Percentiles rank a stretch among this genome's conserved stretches.
Conservation (phyloP, 2,888 invertebrate species). For the Aphrophora alni region DNA sequence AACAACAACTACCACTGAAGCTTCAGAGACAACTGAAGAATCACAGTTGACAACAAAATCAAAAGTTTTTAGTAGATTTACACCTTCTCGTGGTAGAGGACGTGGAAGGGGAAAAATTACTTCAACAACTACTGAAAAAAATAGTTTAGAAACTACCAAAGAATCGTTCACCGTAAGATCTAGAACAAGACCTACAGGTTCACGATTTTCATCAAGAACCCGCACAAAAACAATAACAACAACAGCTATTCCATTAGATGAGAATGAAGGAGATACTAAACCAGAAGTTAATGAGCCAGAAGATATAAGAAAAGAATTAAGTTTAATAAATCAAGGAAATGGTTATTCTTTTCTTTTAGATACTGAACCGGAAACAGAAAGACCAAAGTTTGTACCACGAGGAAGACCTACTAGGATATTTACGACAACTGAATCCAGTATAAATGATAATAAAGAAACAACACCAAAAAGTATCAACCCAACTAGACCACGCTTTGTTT, state of each 20-base stretch:
- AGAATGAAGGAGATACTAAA: background rate
- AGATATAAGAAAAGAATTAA: constrained; percentile 9
- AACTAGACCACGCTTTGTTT: constrained; percentile 25
- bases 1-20: constrained; percentile 19
- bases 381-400: constrained; percentile 5
- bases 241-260: background rate
- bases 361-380: background rate
- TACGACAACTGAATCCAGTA: constrained; percentile 12
- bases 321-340: constrained; percentile 16
- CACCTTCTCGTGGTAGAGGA: constrained; percentile 17
- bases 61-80: constrained; percentile 23
- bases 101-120: background rate
- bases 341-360: background rate
- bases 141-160: background rate
- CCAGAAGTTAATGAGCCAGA: constrained; percentile 20
- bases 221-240: constrained; percentile 35
- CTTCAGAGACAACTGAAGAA: constrained; percentile 18
- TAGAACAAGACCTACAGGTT: constrained; percentile 14
- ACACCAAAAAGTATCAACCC: background rate
- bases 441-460: background rate
- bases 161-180: background rate
- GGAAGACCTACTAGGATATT: constrained; percentile 30
- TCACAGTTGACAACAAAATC: background rate
- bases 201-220: constrained; percentile 14
- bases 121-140: constrained; percentile 10